Conservation (phyloP, 2,113 vertebrate species). For the Bombycilla garrulus region DNA sequence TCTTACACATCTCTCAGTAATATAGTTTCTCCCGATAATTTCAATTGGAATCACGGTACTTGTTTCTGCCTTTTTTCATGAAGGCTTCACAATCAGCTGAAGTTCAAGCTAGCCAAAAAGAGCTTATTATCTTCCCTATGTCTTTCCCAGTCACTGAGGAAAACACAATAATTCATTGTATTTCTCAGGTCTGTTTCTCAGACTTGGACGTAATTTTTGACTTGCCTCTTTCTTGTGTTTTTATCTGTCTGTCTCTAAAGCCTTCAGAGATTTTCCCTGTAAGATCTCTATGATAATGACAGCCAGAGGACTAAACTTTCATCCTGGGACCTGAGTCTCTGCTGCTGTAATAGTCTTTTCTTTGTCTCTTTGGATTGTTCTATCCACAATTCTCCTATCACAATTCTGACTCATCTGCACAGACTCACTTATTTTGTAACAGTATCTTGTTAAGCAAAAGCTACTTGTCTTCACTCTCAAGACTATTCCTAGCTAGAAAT, state of each 20-base stretch:
- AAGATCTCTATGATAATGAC: background rate
- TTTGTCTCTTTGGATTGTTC: background rate
- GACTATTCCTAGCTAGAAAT: background rate
- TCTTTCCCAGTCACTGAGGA: background rate
- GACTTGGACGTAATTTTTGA: background rate
- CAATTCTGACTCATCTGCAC: background rate
- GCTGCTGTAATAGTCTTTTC: background rate
- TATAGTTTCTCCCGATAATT: background rate
- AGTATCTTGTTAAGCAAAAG: background rate
- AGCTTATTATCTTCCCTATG: background rate
- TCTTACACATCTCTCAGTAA: background rate
- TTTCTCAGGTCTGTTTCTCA: background rate
- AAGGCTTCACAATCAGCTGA: background rate
- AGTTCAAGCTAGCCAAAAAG: background rate
- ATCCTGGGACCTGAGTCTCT: background rate
- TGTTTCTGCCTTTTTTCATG: background rate
- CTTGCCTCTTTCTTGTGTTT: background rate
- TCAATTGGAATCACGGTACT: background rate
- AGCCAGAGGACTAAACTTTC: background rate
- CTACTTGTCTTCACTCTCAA: background rate
- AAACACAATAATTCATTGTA: background rate
- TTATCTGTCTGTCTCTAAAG: background rate
- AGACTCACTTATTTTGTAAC: background rate
- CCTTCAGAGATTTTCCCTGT: background rate
- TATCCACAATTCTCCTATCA: background rate